Evolutionary conservation across 2,113 vertebrate genomes (phyloP), one percentile per base, ranked within the genome.

Genomic region (Crotophaga sulcirostris): DNA sequence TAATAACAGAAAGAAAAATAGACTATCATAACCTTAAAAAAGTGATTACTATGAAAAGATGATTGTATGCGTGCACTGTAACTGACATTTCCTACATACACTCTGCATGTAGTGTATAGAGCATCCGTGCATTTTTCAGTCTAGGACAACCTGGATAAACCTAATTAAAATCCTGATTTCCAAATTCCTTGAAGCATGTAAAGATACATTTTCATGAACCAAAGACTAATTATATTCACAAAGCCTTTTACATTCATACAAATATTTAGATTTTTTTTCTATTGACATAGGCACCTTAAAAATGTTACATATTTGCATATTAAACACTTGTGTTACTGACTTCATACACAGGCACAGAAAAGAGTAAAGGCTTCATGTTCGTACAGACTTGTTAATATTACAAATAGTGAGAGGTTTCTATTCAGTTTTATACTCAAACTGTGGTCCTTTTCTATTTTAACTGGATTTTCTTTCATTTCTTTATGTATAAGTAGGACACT

Each of bases 381-480:
- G 47, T 49, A 26, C 11, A 40, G 4, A 45, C 6, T 29, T 84
- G 19, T 29, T 36, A 73, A 55, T 80, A 54, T 25, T 47, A 83
- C 83, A 47, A 26, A 70, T 15, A 81, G 6, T 11, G 17, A 69
- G 8, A 40, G 52, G 36, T 88, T 76, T 89, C 3, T 69, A 69
- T 34, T 83, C 8, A 55, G 10, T 67, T 94, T 96, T 94, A 24
- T 34, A 23, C 45, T 89, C 18, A 13, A 51, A 75, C 25, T 64
- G 4, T 49, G 85, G 70, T 79, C 59, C 62, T 52, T 68, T 95
- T 91, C 67, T 90, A 25, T 54, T 95, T 88, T 91, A 75, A 81
- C 7, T 42, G 13, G 7, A 12, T 62, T 60, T 44, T 52, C 28
- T 68, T 68, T 34, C 9, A 60, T 66, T 55, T 13, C 11, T 51